Percentiles rank a stretch among this genome's conserved stretches.
Evolutionary conservation across 1,140 invertebrate genomes (phyloP).

Genomic region (Oryctes rhinoceros): DNA sequence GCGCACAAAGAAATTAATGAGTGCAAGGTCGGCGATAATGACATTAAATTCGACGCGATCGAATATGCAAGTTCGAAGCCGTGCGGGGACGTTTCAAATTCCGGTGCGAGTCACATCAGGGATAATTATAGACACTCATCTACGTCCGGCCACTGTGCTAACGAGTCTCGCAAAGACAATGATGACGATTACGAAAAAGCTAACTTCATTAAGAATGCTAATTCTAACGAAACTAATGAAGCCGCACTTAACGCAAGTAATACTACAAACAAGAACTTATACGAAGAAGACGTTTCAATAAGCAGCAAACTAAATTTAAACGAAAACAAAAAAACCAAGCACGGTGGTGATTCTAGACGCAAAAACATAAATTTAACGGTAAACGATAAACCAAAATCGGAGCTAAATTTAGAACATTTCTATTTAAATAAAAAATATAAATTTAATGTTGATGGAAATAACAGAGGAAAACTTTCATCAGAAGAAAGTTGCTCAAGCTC

Average conservation of each 20-base stretch:
- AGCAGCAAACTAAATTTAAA: background rate
- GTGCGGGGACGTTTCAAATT: background rate
- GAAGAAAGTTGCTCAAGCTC: background rate
- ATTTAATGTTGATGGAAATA: conserved; percentile 2
- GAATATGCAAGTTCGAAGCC: background rate
- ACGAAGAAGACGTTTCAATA: background rate
- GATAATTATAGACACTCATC: too few species aligned
- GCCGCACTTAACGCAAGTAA: background rate
- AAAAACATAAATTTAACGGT: background rate
- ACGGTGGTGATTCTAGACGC: background rate
- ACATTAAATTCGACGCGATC: background rate
- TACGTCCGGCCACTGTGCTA: too few species aligned
- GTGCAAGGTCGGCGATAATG: conserved; percentile 1
- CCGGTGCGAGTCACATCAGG: background rate
- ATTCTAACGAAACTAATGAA: background rate
- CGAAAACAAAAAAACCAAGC: background rate
- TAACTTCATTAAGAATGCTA: too few species aligned
- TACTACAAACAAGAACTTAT: background rate
- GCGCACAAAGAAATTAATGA: conserved; percentile 19
- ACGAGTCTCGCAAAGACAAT: background rate
- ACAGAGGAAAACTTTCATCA: background rate
- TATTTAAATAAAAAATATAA: background rate
- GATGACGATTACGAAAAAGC: background rate
- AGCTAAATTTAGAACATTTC: background rate
- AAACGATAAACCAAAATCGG: conserved; percentile 1